Percentiles rank a stretch among this genome's conserved stretches.
Conservation (phyloP, 2,888 invertebrate genomes). For the Apoderus coryli region DNA sequence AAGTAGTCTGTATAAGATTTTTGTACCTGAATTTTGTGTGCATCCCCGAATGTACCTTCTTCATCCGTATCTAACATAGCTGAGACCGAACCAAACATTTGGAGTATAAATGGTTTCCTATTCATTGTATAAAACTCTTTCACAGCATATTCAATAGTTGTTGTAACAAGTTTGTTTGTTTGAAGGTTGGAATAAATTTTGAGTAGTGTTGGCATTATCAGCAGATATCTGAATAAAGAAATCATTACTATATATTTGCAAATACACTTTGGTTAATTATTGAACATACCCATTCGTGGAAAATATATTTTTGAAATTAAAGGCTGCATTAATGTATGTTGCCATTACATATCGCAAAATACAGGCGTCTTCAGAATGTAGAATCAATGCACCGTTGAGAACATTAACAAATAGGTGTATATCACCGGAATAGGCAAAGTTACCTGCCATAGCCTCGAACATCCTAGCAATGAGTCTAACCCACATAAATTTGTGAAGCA, state of each 20-base stretch:
- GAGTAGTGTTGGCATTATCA: constrained; percentile 94
- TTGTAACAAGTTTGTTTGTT: constrained; percentile 87
- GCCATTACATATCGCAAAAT: constrained; percentile 92
- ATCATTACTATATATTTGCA: constrained; percentile 5
- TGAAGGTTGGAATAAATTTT: constrained; percentile 97
- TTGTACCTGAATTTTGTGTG: no score
- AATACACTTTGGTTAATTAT: no score
- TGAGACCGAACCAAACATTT: constrained; percentile 98
- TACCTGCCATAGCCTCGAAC: constrained; percentile 97
- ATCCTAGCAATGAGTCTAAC: constrained; percentile 88
- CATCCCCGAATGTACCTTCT: constrained; percentile 48
- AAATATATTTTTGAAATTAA: constrained; percentile 97
- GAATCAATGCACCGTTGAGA: constrained; percentile 85
- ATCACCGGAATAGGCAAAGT: constrained; percentile 92
- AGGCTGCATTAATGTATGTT: constrained; percentile 93
- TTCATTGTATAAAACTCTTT: constrained; percentile 98
- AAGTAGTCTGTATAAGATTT: no score
- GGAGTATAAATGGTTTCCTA: constrained; percentile 93
- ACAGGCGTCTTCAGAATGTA: constrained; percentile 94
- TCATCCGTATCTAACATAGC: constrained; percentile 89
- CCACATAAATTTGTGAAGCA: constrained; percentile 98
- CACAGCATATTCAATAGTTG: constrained; percentile 94
- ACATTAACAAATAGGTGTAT: constrained; percentile 97
- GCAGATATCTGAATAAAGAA: constrained; percentile 70
- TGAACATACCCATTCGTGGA: constrained; percentile 81